Conservation (phyloP, 2,888 invertebrate genomes). For the Nymphalis c-album region DNA sequence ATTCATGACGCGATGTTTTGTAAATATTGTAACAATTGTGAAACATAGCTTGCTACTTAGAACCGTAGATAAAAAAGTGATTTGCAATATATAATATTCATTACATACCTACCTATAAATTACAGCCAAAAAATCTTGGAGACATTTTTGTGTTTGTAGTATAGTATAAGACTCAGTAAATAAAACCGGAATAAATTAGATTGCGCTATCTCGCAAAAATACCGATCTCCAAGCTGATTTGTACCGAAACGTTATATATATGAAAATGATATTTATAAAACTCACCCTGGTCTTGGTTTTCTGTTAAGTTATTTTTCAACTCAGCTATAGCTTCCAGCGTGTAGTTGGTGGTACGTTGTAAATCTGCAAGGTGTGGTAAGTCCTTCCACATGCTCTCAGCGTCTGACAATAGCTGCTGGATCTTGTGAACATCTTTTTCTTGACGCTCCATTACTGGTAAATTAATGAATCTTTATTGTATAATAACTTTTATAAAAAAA, state of each 20-base stretch:
- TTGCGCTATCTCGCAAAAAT: no score
- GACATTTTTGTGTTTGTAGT: no score
- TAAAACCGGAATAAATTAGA: no score
- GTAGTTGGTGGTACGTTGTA: conserved; percentile 82
- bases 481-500: neutral
- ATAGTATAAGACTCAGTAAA: no score
- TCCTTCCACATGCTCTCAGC: conserved; percentile 77
- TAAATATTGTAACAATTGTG: neutral
- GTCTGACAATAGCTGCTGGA: conserved; percentile 62
- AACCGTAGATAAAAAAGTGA: neutral
- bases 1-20: neutral
- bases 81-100: no score
- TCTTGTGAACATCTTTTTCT: conserved; percentile 70
- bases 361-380: conserved; percentile 75
- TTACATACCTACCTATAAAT: no score
- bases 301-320: conserved; percentile 72
- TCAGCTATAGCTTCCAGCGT: conserved; percentile 82
- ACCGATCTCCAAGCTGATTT: no score
- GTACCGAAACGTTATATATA: neutral
- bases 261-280: no score
- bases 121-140: no score
- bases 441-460: conserved; percentile 71
- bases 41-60: neutral
- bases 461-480: neutral
- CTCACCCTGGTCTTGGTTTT: conserved; percentile 72